phyloP scores from a whole-genome alignment of 2,888 invertebrate species.

The Loripinus fragilis region DNA sequence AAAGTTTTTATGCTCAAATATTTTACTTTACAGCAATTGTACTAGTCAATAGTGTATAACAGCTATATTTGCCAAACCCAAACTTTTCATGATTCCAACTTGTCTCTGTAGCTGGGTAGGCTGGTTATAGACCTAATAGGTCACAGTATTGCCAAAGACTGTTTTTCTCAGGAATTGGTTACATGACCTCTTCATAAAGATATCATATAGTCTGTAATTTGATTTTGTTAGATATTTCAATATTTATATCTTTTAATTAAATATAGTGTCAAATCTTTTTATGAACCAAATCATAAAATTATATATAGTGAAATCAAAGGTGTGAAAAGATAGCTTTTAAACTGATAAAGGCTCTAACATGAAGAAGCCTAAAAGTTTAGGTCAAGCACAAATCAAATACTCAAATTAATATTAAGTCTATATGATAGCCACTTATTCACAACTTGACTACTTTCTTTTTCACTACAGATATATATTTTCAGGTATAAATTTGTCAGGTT shows the following conservation, averaged over 20 bases:
- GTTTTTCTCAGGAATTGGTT: too few relatives aligned
- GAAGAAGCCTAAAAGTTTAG: background rate
- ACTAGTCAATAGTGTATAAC: too few relatives aligned
- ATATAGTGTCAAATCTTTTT: background rate
- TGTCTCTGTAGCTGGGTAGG: too few relatives aligned
- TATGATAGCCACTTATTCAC: background rate
- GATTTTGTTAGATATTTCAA: background rate
- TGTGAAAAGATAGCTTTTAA: background rate
- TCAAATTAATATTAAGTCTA: background rate
- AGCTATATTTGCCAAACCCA: too few relatives aligned
- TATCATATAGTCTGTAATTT: too few relatives aligned
- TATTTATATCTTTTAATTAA: constrained; percentile 6
- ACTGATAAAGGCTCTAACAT: background rate
- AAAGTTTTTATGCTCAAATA: too few relatives aligned
- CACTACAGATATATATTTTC: background rate
- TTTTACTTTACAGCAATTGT: too few relatives aligned
- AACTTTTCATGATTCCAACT: too few relatives aligned
- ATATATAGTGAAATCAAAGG: background rate
- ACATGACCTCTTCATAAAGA: too few relatives aligned
- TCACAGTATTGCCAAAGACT: too few relatives aligned
- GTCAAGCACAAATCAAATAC: background rate
- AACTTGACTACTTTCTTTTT: background rate
- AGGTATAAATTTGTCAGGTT: too few relatives aligned
- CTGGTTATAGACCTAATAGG: too few relatives aligned
- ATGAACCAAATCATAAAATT: background rate